Evolutionary conservation across 2,113 vertebrate species (phyloP), one percentile per base, ranked within the genome.

Genomic region (Theristicus caerulescens): DNA sequence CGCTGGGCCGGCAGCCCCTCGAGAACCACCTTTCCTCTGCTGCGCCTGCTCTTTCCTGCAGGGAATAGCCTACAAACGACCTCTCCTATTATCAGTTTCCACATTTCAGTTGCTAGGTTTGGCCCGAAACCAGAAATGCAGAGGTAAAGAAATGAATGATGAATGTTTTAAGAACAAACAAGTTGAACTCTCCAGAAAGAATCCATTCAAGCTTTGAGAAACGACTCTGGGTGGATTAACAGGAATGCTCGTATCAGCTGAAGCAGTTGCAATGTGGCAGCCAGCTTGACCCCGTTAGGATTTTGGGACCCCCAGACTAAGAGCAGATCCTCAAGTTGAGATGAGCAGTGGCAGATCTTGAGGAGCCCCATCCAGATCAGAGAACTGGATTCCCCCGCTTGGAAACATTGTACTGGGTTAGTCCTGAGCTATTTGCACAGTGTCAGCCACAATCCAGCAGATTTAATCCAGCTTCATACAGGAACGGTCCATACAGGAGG

Each of bases 181-280:
- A 36, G 32, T 26, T 67, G 42, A 90, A 9, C 26, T 11, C 49
- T 79, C 13, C 34, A 62, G 42, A 54, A 93, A 44, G 27, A 67
- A 79, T n/a, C 32, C 17, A 46, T 26, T n/a, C 52, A 38, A 73
- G 59, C 26, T 59, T 34, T 38, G 42, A 73, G 64, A 52, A 69
- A 69, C 0, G 2, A 14, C 29, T 64, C 47, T 0, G 0, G 24
- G 13, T 73, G 29, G 12, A 36, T 58, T 40, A 67, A 42, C 22
- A 62, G 57, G 11, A 54, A 38, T 0, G 2, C 47, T 58, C 0
- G 0, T 31, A 10, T 22, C 32, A 27, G 25, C 55, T 81, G 65
- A 29, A 76, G 24, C 36, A 58, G 57, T n/a, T 42, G 27, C n/a
- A 46, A 26, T 0, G 0, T 1, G 3, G 57, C 36, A 88, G 31